phyloP scores from a whole-genome alignment of 1,140 invertebrate genomes.

The Propsilocerus akamusi region DNA sequence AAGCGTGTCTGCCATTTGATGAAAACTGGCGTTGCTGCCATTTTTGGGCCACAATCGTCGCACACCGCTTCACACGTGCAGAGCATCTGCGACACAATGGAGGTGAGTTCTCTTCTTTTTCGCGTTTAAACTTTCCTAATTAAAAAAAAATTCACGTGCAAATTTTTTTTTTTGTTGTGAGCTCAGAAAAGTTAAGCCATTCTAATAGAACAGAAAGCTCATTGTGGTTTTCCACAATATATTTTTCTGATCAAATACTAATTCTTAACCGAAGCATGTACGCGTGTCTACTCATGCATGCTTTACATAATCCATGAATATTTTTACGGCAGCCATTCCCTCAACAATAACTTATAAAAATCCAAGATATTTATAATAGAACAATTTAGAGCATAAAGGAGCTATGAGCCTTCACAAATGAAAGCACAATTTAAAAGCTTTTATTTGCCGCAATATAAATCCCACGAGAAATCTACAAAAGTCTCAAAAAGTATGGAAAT shows the following conservation, averaged over 20 bases:
- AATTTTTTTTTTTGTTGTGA: not conserved
- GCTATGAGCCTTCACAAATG: no score
- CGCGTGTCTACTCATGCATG: no score
- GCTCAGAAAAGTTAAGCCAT: not conserved
- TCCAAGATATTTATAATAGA: no score
- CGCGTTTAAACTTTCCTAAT: not conserved
- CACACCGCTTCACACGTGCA: constrained; percentile 84
- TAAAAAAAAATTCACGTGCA: not conserved
- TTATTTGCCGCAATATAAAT: not conserved
- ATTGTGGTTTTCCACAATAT: no score
- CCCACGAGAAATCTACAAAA: not conserved
- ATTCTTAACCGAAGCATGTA: no score
- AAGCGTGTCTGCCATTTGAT: constrained; percentile 82
- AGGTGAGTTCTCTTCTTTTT: constrained; percentile 24
- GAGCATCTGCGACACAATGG: constrained; percentile 90
- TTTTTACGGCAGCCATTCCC: no score
- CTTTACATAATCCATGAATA: no score
- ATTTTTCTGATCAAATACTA: no score
- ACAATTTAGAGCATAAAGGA: no score
- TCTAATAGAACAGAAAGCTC: no score
- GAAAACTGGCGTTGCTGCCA: constrained; percentile 71
- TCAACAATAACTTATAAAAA: no score
- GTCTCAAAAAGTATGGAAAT: not conserved
- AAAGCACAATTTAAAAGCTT: not conserved
- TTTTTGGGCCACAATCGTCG: constrained; percentile 82